Conservation (phyloP, 2,797 vertebrate genomes). For the Pseudochirops corinnae region DNA sequence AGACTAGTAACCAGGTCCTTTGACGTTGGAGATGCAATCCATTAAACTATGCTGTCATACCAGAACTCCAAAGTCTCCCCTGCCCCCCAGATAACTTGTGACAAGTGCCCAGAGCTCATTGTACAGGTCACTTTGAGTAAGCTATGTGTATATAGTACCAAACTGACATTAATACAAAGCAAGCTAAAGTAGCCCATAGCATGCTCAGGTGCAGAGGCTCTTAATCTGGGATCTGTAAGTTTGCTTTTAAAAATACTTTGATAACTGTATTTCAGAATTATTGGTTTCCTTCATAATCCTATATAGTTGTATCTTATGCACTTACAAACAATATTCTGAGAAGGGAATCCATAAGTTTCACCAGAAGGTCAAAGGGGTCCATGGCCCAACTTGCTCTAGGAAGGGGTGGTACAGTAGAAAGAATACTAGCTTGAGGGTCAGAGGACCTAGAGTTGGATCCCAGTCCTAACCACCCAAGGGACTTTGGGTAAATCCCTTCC, state of each 20-base stretch:
- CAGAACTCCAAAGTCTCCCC: neutral
- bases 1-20: neutral
- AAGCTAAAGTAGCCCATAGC: neutral
- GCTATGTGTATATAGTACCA: neutral
- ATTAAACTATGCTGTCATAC: neutral
- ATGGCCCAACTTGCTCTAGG: neutral
- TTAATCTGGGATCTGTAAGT: neutral
- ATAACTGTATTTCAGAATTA: neutral
- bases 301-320: neutral
- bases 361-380: neutral
- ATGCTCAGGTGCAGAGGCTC: neutral
- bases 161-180: neutral
- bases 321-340: neutral
- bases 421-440: neutral
- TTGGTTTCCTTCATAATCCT: neutral
- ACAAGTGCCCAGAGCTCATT: neutral
- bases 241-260: neutral
- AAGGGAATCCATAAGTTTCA: neutral
- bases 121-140: neutral
- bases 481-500: neutral
- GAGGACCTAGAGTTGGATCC: neutral
- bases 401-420: neutral
- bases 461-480: neutral
- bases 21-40: neutral
- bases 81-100: neutral